Evolutionary conservation across 2,113 vertebrate species (phyloP).

Genomic region (Fregata magnificens): DNA sequence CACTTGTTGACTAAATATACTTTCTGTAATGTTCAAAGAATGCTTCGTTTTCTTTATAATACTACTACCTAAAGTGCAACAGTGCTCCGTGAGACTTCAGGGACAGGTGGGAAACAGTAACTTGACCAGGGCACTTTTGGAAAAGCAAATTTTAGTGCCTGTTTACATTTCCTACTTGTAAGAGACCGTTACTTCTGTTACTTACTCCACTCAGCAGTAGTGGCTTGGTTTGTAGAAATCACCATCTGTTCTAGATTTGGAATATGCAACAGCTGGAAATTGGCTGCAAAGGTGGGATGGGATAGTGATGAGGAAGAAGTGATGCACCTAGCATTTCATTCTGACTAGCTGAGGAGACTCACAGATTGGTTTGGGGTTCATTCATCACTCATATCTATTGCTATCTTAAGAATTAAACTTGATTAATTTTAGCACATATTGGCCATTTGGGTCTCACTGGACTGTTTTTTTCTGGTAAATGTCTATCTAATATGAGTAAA

Average conservation of each 20-base stretch:
- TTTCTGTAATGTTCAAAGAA: not conserved
- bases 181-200: not conserved
- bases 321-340: not conserved
- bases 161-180: not conserved
- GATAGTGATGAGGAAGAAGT: not conserved
- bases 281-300: not conserved
- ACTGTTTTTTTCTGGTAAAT: not conserved
- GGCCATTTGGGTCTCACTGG: not conserved
- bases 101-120: not conserved
- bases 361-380: not conserved
- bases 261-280: not conserved
- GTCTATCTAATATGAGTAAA: not conserved
- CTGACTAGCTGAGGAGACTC: not conserved
- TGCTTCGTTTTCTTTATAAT: not conserved
- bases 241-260: not conserved
- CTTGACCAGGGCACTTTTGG: not conserved
- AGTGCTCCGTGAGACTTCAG: not conserved
- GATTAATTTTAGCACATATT: not conserved
- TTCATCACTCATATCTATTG: not conserved
- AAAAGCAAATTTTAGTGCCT: not conserved
- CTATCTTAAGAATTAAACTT: not conserved
- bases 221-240: not conserved
- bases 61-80: not conserved
- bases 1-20: not conserved
- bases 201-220: not conserved